Conservation (phyloP, 2,113 vertebrate genomes). For the Platycercus adscitus region DNA sequence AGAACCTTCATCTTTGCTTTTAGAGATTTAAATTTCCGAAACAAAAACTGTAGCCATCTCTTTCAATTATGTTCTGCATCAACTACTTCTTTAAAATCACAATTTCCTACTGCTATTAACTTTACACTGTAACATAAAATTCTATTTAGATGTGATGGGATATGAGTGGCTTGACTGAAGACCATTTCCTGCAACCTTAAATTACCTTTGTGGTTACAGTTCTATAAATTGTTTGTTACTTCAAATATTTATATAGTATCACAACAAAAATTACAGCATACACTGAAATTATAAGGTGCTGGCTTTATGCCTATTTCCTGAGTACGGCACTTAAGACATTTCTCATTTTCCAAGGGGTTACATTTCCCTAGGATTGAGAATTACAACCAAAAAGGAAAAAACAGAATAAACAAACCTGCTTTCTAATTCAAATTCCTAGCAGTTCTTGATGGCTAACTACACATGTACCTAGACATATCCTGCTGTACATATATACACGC, state of each 20-base stretch:
- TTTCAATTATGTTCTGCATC: not conserved
- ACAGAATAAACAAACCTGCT: not conserved
- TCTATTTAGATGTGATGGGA: not conserved
- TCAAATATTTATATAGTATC: not conserved
- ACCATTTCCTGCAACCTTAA: not conserved
- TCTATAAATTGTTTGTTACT: not conserved
- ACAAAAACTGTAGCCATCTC: not conserved
- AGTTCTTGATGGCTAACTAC: not conserved
- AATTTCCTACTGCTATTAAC: not conserved
- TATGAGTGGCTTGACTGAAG: not conserved
- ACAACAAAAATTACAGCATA: not conserved
- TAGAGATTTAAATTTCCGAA: not conserved
- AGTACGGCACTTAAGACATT: not conserved
- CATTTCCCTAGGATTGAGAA: not conserved
- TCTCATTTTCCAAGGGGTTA: not conserved
- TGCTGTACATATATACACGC: not conserved
- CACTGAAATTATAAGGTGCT: not conserved
- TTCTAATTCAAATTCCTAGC: not conserved
- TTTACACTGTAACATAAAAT: not conserved
- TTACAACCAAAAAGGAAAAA: not conserved
- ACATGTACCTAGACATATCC: fast-evolving
- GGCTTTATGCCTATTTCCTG: not conserved
- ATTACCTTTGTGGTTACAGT: not conserved
- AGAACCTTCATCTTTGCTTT: not conserved
- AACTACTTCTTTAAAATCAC: not conserved